phyloP scores from a whole-genome alignment of 2,888 invertebrate genomes.

The Polydrusus pterygomalis region DNA sequence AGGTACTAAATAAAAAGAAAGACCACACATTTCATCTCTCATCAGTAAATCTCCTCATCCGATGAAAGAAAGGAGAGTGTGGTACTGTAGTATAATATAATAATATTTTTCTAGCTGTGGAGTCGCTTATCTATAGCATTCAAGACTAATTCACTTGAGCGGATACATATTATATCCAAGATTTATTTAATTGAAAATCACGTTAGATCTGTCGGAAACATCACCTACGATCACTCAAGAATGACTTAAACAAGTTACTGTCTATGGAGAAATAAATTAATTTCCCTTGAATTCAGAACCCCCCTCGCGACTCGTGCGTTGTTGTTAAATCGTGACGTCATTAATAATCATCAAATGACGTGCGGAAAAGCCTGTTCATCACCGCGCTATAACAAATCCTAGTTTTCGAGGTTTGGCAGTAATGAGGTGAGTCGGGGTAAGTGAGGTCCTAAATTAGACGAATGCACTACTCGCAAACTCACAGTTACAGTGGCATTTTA shows the following conservation, averaged over 20 bases:
- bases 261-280: slow-evolving; percentile 23
- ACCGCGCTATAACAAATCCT: slow-evolving; percentile 16
- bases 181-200: not conserved
- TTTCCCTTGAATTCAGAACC: not conserved
- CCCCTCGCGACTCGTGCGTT: slow-evolving; percentile 2
- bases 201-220: not conserved
- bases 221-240: slow-evolving; percentile 10
- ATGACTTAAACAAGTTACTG: slow-evolving; percentile 16
- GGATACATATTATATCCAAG: not conserved
- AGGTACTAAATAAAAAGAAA: too few relatives aligned
- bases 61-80: too few relatives aligned
- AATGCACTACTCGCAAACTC: too few relatives aligned
- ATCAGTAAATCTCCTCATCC: too few relatives aligned
- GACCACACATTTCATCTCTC: too few relatives aligned
- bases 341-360: slow-evolving; percentile 24
- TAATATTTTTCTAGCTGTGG: too few relatives aligned
- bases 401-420: slow-evolving; percentile 21
- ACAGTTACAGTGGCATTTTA: too few relatives aligned
- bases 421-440: not conserved
- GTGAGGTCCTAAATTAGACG: too few relatives aligned
- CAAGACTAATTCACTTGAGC: too few relatives aligned
- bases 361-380: slow-evolving; percentile 13
- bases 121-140: too few relatives aligned
- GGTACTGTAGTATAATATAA: too few relatives aligned
- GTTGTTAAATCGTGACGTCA: slow-evolving; percentile 18